Base-by-base conservation (phyloP, 2,113 vertebrate genomes). In the Vanacampus margaritifer region DNA sequence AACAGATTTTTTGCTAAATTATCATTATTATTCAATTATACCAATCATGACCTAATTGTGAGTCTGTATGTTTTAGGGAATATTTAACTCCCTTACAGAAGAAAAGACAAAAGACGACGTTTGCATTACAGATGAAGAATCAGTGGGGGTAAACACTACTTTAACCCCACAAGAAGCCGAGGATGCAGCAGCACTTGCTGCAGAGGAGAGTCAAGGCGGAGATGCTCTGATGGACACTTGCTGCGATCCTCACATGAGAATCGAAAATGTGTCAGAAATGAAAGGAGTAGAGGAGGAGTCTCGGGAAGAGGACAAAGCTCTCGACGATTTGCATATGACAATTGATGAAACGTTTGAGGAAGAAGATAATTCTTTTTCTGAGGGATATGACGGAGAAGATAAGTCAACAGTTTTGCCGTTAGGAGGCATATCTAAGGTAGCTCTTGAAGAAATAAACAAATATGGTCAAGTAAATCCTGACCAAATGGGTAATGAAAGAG, bases 231-330 rank as follows among this genome's bases (percentile, higher is more conserved):
- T 19, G 19, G 65, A 45, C 11, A 36, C 17, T 14, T 61, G 71
- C 41, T 11, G 21, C 60, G 60, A 71, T 45, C 45, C 75, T n/a
- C 59, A 69, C 28, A 68, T 78, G 17, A 58, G 69, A 6, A 72
- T 74, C 28, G 74, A 85, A 54, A 84, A 85, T 51, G 73, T 82
- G 70, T 78, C 76, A 63, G 86, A 78, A 70, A 71, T 57, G 3
- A 69, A 84, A 57, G 70, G 69, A 36, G 21, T 35, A 37, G 65
- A 79, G 23, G 58, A 57, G 28, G 68, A 63, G 53, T 28, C 13
- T 67, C 41, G 3, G 14, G 24, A 46, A 16, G n/a, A 73, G 21
- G 43, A 48, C 17, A 11, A 17, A 23, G 51, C 57, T 35, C 39
- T 5, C 6, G 53, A 56, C 26, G 53, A 56, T 28, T 26, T 56